Evolutionary conservation across 2,797 vertebrate species (phyloP).

Genomic region (Pantherophis alleghaniensis): DNA sequence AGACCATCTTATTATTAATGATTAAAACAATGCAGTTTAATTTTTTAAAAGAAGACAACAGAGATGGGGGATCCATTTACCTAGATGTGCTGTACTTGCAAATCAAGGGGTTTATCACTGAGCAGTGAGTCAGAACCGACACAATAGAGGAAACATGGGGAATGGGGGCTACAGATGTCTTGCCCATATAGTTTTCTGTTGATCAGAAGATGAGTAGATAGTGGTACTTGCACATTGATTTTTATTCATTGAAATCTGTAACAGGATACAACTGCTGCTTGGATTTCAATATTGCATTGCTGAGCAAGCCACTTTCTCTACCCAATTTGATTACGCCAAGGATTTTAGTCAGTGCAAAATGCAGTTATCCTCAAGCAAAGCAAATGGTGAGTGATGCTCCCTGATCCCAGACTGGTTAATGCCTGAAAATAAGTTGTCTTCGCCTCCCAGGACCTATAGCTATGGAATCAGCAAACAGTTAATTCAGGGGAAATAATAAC

Average conservation of each 20-base stretch:
- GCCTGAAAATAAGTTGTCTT: not conserved
- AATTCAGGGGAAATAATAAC: not conserved
- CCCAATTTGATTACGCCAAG: not conserved
- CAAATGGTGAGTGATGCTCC: not conserved
- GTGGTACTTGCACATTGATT: not conserved
- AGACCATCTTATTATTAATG: not conserved
- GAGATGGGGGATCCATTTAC: not conserved
- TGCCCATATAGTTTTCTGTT: not conserved
- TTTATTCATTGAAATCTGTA: not conserved
- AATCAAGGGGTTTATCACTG: not conserved
- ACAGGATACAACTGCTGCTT: not conserved
- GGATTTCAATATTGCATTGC: not conserved
- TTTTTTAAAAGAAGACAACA: not conserved
- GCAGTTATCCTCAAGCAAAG: not conserved
- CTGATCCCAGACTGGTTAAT: not conserved
- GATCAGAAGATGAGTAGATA: not conserved
- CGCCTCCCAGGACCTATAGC: not conserved
- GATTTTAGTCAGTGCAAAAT: not conserved
- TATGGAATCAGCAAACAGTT: not conserved
- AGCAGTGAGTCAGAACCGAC: not conserved
- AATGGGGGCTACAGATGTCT: not conserved
- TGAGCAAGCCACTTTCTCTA: not conserved
- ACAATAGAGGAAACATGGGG: not conserved
- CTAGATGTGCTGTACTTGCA: not conserved
- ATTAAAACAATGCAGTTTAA: not conserved